phyloP scores from a whole-genome alignment of 2,797 vertebrate genomes.

The Sciurus carolinensis region DNA sequence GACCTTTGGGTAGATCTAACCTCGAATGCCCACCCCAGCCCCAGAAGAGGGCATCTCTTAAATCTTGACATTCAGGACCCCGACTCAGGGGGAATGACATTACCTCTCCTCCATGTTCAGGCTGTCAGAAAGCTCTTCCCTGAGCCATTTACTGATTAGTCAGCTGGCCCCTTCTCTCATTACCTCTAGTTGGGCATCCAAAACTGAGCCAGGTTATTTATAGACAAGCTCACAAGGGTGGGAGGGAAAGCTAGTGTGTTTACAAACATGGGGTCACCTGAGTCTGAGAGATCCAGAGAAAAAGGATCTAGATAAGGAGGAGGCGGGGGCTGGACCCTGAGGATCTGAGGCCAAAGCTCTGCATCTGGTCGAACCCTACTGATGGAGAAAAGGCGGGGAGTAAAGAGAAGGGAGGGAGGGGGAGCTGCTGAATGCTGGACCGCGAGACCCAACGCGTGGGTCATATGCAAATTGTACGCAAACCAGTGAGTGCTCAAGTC shows the following conservation, averaged over 20 bases:
- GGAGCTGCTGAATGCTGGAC: too few species aligned
- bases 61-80: not conserved
- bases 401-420: not conserved
- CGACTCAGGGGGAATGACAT: not conserved
- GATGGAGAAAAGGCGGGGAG: not conserved
- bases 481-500: not conserved
- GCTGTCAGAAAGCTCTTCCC: slow-evolving; percentile 1
- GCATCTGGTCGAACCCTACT: not conserved
- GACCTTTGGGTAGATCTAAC: not conserved
- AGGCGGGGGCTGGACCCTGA: not conserved
- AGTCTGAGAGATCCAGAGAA: not conserved
- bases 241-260: slow-evolving; percentile 65
- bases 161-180: slow-evolving; percentile 60
- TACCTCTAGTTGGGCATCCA: slow-evolving; percentile 41
- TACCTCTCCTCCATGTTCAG: not conserved
- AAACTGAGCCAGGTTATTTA: slow-evolving; percentile 79
- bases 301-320: not conserved
- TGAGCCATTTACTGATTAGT: not conserved
- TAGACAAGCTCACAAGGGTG: slow-evolving; percentile 35
- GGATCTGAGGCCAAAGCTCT: not conserved
- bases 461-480: slow-evolving; percentile 60
- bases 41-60: not conserved
- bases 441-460: not conserved
- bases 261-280: slow-evolving; percentile 71
- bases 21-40: not conserved